phyloP scores from a whole-genome alignment of 2,888 invertebrate species.

The Parnassius smintheus region DNA sequence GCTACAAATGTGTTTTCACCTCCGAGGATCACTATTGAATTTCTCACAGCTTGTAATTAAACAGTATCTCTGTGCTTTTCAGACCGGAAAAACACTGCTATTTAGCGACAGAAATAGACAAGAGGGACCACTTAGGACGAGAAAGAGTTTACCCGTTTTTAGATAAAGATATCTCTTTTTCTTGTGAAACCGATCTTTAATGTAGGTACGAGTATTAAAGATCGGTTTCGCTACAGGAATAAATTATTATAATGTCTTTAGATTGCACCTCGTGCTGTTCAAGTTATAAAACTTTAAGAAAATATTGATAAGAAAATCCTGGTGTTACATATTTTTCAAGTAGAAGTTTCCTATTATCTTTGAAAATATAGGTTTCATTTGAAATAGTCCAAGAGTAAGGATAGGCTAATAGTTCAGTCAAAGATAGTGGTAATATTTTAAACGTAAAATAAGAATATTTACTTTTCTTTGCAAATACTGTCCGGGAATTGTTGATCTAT shows the following conservation, averaged over 20 bases:
- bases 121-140: too few relatives aligned
- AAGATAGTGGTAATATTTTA: constrained; percentile 9
- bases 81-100: too few relatives aligned
- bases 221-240: constrained; percentile 10
- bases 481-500: too few relatives aligned
- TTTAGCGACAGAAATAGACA: too few relatives aligned
- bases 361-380: constrained; percentile 64
- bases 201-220: constrained; percentile 4
- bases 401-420: constrained; percentile 44
- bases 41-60: too few relatives aligned
- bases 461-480: too few relatives aligned
- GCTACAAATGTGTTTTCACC: too few relatives aligned
- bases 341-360: constrained; percentile 41
- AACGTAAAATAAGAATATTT: too few relatives aligned
- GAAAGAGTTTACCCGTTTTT: too few relatives aligned
- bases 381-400: constrained; percentile 60
- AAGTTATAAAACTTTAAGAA: constrained; percentile 19
- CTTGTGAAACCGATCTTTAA: background rate
- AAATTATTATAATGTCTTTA: constrained; percentile 12
- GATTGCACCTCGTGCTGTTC: constrained; percentile 20
- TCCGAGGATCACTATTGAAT: too few relatives aligned
- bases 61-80: too few relatives aligned
- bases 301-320: constrained; percentile 22
- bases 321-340: constrained; percentile 16
- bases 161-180: too few relatives aligned